phyloP scores from a whole-genome alignment of 2,888 invertebrate species.

The Galeopsomyia nigrocyanea region DNA sequence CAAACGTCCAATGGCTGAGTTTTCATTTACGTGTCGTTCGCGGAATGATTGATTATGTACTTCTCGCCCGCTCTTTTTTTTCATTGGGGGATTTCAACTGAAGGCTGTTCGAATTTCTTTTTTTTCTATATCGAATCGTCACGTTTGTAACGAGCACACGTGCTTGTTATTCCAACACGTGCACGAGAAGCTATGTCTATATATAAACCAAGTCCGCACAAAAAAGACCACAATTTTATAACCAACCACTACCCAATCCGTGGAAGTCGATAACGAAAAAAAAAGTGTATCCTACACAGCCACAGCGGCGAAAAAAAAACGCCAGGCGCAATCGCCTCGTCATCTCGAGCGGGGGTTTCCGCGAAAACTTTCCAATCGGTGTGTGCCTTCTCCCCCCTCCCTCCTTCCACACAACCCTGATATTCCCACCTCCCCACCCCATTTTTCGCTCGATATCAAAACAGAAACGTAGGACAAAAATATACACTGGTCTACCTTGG shows the following conservation, averaged over 20 bases:
- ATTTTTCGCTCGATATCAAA: slow-evolving; percentile 11
- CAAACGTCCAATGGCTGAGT: too few species aligned
- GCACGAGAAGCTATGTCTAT: too few species aligned
- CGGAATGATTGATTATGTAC: too few species aligned
- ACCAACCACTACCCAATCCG: background rate
- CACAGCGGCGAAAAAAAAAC: background rate
- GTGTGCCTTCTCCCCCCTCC: too few species aligned
- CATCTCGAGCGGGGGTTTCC: slow-evolving; percentile 17
- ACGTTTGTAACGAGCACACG: too few species aligned
- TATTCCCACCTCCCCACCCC: slow-evolving; percentile 14
- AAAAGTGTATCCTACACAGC: background rate
- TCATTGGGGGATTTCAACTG: too few species aligned
- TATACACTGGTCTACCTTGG: slow-evolving; percentile 59
- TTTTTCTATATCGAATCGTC: too few species aligned
- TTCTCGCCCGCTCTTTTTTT: too few species aligned
- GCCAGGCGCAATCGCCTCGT: slow-evolving; percentile 21
- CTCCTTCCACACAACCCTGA: slow-evolving; percentile 16
- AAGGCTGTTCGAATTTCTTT: too few species aligned
- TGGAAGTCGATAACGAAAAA: background rate
- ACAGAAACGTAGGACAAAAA: background rate
- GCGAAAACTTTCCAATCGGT: slow-evolving; percentile 39
- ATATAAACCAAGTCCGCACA: background rate
- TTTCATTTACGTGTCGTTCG: too few species aligned
- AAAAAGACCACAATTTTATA: background rate
- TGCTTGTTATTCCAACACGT: too few species aligned